Conservation (phyloP, 2,797 vertebrate species). For the Emys orbicularis region DNA sequence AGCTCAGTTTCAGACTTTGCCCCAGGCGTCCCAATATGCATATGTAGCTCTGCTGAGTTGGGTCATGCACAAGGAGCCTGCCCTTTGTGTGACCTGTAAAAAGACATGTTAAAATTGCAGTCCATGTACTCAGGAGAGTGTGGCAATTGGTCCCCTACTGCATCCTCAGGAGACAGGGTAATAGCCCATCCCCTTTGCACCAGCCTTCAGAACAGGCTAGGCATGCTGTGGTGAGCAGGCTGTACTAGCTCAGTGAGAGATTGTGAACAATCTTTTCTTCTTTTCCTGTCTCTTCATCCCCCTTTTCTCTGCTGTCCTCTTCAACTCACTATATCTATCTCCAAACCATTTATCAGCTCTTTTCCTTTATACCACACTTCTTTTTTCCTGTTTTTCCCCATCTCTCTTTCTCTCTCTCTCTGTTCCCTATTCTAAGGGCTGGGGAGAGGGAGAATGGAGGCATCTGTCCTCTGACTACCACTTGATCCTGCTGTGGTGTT, state of each 20-base stretch:
- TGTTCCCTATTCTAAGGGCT: background rate
- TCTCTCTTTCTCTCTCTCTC: background rate
- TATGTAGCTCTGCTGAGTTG: background rate
- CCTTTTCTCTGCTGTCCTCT: background rate
- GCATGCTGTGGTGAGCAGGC: background rate
- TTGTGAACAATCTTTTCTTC: background rate
- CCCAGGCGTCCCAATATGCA: background rate
- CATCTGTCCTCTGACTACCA: background rate
- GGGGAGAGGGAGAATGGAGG: background rate
- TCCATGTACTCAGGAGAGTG: background rate
- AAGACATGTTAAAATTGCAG: background rate
- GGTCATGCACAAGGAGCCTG: background rate
- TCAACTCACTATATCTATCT: background rate
- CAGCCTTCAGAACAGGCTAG: background rate
- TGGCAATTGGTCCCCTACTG: background rate
- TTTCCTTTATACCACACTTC: background rate
- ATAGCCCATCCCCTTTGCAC: background rate
- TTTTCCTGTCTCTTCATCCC: background rate
- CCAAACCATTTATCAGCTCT: background rate
- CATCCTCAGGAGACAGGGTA: background rate
- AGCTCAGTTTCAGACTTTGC: background rate
- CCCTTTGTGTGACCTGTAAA: background rate
- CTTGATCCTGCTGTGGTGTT: background rate
- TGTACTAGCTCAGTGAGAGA: background rate
- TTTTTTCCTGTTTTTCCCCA: background rate